Evolutionary conservation across 2,797 vertebrate genomes (phyloP).

Genomic region (Tokudaia muenninki): DNA sequence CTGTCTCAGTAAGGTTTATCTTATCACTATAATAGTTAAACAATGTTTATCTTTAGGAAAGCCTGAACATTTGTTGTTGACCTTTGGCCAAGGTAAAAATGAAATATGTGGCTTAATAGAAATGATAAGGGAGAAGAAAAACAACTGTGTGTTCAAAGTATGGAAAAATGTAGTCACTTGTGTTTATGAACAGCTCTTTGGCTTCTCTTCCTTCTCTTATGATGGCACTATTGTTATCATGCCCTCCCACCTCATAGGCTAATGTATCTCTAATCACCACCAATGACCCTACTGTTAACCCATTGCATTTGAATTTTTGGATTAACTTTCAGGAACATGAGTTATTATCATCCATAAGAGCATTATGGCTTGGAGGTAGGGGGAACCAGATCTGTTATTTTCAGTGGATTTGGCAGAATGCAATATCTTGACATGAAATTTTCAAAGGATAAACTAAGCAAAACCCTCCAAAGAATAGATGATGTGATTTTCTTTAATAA

Average conservation of each 20-base stretch:
- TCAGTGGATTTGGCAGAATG: neutral
- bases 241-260: neutral
- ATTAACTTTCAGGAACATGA: neutral
- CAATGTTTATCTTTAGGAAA: neutral
- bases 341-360: neutral
- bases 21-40: neutral
- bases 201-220: neutral
- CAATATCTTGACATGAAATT: neutral
- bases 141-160: neutral
- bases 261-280: neutral
- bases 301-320: neutral
- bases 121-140: neutral
- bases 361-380: accelerated
- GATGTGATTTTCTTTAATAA: neutral
- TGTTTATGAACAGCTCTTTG: neutral
- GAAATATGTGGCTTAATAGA: neutral
- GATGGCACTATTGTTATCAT: too few relatives aligned
- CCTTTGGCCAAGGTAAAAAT: neutral
- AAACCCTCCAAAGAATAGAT: neutral
- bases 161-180: neutral
- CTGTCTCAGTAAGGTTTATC: neutral
- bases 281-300: neutral
- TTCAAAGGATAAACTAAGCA: neutral
- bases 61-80: neutral
- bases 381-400: neutral